Percentiles rank a stretch among this genome's conserved stretches.
phyloP scores from a whole-genome alignment of 2,888 invertebrate species.

The Achlya flavicornis region DNA sequence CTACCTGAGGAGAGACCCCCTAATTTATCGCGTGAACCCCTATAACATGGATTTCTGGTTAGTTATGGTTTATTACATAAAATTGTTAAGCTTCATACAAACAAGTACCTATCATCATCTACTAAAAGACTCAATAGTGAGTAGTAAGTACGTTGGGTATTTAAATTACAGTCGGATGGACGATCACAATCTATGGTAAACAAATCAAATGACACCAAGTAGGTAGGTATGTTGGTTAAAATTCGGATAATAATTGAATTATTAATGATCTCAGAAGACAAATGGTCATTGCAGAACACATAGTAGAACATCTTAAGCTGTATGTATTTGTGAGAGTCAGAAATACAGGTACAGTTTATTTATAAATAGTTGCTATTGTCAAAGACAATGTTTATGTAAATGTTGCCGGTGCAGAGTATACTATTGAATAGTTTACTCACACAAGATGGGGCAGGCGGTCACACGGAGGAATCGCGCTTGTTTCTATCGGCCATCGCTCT shows the following conservation, averaged over 20 bases:
- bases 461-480: background rate
- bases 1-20: constrained; percentile 40
- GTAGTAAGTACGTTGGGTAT: background rate
- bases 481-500: constrained; percentile 27
- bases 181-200: background rate
- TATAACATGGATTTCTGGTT: background rate
- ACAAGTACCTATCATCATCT: background rate
- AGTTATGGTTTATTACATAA: background rate
- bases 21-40: constrained; percentile 6
- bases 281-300: background rate
- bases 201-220: constrained; percentile 3
- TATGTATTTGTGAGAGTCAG: background rate
- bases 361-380: constrained; percentile 31
- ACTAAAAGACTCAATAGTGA: background rate
- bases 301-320: background rate
- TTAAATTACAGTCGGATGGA: background rate
- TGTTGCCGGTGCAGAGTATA: constrained; percentile 11
- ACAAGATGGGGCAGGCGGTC: constrained; percentile 1
- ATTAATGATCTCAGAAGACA: background rate
- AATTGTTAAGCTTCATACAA: background rate
- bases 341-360: background rate
- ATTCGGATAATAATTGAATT: background rate
- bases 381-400: constrained; percentile 17
- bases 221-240: background rate
- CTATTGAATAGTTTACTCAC: background rate